Base-by-base conservation (phyloP, 2,797 vertebrate genomes). In the Molossus alvarezi region DNA sequence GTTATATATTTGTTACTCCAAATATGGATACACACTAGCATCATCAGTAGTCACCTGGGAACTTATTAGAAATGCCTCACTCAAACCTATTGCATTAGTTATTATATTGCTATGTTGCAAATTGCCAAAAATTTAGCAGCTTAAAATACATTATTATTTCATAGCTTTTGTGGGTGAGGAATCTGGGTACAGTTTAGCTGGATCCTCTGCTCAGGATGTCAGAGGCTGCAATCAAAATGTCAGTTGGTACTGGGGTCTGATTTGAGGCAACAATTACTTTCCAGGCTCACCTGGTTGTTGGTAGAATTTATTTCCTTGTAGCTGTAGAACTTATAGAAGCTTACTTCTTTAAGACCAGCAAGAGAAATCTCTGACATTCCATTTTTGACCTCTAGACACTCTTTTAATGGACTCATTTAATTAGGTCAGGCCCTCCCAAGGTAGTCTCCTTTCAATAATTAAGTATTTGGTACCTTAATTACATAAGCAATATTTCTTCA, bases 11-110 rank as follows among this genome's bases (percentile, higher is more conserved):
- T 92, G 45, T 41, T 65, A 21, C 58, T 72, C n/a, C 3, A 21
- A 45, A 1, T 64, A 14, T 75, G 2, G 9, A 21, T 12, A 3
- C 71, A 14, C 6, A 72, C 27, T 58, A 77, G 69, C 29, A 80
- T 45, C 27, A 65, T 87, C 64, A 88, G 3, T 55, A 37, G 10
- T 79, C 65, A 93, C 18, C 15, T 75, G 60, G 71, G 67, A 67
- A 2, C 51, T 77, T 73, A 25, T 71, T 91, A 88, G 23, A 88
- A 96, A 84, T 57, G 27, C n/a, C 18, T 80, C 58, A 65, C 12
- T 4, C 25, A 75, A 41, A 65, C 4, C 0, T 72, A 80, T 2
- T 81, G 1, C 91, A 83, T 77, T 65, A 53, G 45, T 84, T 37
- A 45, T 84, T 84, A 48, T 48, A 67, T 72, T 94, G 37, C 57